phyloP scores from a whole-genome alignment of 1,140 invertebrate species.

The Notospermus geniculatus region DNA sequence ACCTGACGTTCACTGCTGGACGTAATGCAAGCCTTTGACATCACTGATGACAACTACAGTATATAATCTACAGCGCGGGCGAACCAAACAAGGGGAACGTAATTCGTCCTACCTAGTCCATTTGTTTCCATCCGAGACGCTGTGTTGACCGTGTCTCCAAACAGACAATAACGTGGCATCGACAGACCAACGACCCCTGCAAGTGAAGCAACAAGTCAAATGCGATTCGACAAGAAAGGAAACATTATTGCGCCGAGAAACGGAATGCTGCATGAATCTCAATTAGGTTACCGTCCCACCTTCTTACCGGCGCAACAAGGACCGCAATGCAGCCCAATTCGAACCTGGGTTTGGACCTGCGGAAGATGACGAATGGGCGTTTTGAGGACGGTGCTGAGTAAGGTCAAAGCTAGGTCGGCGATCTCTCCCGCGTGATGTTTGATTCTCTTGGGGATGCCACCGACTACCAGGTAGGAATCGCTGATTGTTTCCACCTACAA shows the following conservation, averaged over 20 bases:
- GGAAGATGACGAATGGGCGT: constrained; percentile 83
- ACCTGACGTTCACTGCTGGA: background rate
- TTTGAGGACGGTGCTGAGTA: constrained; percentile 73
- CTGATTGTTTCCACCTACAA: constrained; percentile 82
- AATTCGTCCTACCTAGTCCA: constrained; percentile 20
- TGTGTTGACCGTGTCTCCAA: constrained; percentile 43
- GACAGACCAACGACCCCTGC: constrained; percentile 41
- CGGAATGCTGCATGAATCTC: background rate
- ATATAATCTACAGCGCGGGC: background rate
- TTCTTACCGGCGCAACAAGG: constrained; percentile 17
- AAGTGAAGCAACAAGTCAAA: background rate
- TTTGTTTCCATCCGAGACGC: constrained; percentile 41
- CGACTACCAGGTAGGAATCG: constrained; percentile 91
- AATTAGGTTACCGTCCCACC: background rate
- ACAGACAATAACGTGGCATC: constrained; percentile 39
- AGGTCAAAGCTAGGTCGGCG: constrained; percentile 86
- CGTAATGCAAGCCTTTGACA: background rate
- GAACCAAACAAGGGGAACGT: background rate
- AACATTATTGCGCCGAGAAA: background rate
- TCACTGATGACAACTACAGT: background rate
- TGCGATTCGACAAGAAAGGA: background rate
- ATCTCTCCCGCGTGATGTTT: constrained; percentile 76
- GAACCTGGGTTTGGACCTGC: constrained; percentile 77
- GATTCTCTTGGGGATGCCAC: constrained; percentile 78
- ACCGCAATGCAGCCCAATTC: constrained; percentile 75